Evolutionary conservation across 2,888 invertebrate genomes (phyloP).

Genomic region (Punctoribates punctum): DNA sequence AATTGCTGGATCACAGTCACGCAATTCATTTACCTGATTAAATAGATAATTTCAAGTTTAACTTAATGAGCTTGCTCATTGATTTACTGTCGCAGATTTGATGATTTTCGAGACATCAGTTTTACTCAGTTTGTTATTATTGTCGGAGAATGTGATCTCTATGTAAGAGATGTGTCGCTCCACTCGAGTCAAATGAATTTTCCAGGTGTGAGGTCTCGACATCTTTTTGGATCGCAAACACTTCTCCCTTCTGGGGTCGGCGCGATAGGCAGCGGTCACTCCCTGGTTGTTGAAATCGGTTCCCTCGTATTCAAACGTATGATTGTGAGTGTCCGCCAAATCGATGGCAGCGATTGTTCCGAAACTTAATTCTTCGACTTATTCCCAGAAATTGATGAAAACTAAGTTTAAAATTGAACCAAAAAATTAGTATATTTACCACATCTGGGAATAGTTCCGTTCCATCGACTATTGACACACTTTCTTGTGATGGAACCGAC

Average conservation of each 20-base stretch:
- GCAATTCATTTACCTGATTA: conserved; percentile 5
- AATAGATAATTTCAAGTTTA: background rate
- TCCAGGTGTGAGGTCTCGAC: background rate
- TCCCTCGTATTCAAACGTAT: background rate
- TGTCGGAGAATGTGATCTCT: background rate
- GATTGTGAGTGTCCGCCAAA: conserved; percentile 6
- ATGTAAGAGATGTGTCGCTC: conserved; percentile 7
- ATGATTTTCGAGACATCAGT: background rate
- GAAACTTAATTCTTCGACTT: background rate
- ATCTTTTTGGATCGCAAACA: background rate
- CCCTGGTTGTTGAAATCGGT: background rate
- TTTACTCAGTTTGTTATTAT: background rate
- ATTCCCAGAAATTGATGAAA: background rate
- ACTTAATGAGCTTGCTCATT: background rate
- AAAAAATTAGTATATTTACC: background rate
- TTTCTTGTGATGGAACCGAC: background rate
- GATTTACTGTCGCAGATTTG: background rate
- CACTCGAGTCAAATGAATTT: background rate
- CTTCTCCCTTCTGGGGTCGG: background rate
- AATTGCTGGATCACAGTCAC: background rate
- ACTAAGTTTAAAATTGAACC: background rate
- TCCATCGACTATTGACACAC: background rate
- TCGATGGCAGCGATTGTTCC: background rate
- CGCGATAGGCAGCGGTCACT: background rate
- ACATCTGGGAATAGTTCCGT: background rate